A percentile compares a stretch with the other conserved stretches of the same genome.
Conservation (phyloP, 64 coral and sea anemone genomes). For the Montipora efflorescens region DNA sequence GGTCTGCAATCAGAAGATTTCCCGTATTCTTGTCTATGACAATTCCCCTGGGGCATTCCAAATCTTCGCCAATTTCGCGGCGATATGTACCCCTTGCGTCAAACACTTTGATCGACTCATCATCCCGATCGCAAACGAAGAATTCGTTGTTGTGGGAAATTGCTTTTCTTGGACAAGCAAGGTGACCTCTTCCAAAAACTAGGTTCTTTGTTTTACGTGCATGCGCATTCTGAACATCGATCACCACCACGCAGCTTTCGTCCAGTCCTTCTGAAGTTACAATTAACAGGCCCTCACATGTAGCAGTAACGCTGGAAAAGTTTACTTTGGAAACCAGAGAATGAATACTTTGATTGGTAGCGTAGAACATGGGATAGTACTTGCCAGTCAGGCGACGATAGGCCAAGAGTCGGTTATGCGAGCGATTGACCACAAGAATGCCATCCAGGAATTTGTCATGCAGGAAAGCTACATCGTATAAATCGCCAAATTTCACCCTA, state of each 20-base stretch:
- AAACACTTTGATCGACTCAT: conserved; percentile 11
- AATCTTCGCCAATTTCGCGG: conserved; percentile 33
- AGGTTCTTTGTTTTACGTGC: background rate
- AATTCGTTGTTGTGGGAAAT: conserved; percentile 1
- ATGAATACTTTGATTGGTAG: background rate
- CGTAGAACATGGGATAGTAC: conserved; percentile 14
- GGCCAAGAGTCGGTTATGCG: conserved; percentile 26
- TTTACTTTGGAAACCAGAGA: background rate
- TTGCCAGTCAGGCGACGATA: background rate
- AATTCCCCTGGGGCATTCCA: conserved; percentile 29
- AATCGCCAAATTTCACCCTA: conserved; percentile 33
- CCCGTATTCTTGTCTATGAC: background rate
- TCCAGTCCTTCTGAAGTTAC: conserved; percentile 27
- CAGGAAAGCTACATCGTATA: conserved; percentile 15
- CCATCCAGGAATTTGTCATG: conserved; percentile 19
- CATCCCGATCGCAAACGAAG: conserved; percentile 26
- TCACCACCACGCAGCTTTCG: conserved; percentile 17
- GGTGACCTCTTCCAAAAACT: conserved; percentile 4
- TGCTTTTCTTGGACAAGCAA: conserved; percentile 29
- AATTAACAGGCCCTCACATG: background rate
- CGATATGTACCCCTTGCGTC: background rate
- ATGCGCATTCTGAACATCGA: background rate
- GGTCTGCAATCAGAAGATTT: conserved; percentile 30
- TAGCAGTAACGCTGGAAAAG: conserved; percentile 4
- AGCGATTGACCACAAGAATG: conserved; percentile 18